Evolutionary conservation across 2,888 invertebrate species (phyloP).

Genomic region (Nephrotoma guestfalica): DNA sequence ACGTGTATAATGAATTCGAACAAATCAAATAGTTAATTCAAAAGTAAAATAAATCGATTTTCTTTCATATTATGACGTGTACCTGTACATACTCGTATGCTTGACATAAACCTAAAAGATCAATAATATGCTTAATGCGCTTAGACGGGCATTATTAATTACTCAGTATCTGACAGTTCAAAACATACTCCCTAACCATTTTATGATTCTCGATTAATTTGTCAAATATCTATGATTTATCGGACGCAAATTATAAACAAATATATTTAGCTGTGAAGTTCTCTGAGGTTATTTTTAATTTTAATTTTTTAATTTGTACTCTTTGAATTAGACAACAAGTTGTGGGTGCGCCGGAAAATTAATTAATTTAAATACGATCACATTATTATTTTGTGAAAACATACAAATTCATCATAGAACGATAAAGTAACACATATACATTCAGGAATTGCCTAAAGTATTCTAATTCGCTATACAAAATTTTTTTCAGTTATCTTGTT

Average conservation of each 20-base stretch:
- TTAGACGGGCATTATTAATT: background rate
- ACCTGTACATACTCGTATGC: background rate
- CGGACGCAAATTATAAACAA: background rate
- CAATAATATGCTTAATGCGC: background rate
- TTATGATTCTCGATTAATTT: no score
- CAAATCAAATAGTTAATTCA: background rate
- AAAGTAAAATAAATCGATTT: background rate
- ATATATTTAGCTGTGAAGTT: no score
- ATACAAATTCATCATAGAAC: background rate
- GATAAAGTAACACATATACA: background rate
- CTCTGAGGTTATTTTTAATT: no score
- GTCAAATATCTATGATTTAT: background rate
- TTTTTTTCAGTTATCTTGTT: background rate
- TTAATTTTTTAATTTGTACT: no score
- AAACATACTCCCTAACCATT: background rate
- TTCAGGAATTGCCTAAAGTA: background rate
- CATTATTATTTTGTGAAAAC: background rate
- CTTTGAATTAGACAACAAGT: background rate
- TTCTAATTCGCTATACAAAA: background rate
- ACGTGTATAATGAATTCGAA: background rate
- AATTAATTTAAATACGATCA: background rate
- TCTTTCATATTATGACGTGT: background rate
- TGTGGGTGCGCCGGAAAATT: background rate
- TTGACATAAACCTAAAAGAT: background rate
- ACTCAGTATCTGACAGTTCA: background rate